phyloP scores from a whole-genome alignment of 1,140 invertebrate genomes.

The Nasonia vitripennis region DNA sequence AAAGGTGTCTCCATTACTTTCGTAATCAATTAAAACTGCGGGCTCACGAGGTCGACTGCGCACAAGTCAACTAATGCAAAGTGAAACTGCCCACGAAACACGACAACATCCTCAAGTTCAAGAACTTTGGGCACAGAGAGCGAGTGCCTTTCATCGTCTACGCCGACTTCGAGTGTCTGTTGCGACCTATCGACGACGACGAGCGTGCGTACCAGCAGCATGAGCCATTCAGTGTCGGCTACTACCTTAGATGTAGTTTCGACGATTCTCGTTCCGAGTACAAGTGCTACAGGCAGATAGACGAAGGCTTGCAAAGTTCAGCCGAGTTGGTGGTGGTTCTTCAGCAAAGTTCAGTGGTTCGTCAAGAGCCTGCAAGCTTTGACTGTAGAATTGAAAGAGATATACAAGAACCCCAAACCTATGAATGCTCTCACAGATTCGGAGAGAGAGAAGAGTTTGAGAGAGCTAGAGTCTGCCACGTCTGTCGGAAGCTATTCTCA shows the following conservation, averaged over 20 bases:
- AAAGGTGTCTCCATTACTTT: no score
- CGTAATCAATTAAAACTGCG: no score
- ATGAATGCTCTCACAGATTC: neutral
- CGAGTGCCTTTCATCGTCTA: no score
- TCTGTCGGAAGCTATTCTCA: neutral
- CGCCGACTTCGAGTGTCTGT: neutral
- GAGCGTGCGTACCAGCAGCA: neutral
- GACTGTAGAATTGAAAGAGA: neutral
- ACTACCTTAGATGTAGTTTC: constrained; percentile 30
- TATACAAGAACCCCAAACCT: constrained; percentile 9
- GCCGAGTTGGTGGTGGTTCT: no score
- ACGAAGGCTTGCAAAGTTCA: neutral
- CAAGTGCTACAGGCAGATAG: neutral
- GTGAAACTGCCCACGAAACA: no score
- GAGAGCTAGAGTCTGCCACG: neutral
- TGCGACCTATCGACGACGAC: neutral
- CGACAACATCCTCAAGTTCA: no score
- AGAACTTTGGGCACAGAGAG: no score
- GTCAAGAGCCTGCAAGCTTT: neutral
- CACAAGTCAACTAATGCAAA: no score
- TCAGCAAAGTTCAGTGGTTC: no score
- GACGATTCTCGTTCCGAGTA: constrained; percentile 32
- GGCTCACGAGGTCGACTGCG: no score
- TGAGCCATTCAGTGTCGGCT: constrained; percentile 3
- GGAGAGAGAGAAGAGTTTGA: neutral